Percentiles rank a stretch among this genome's conserved stretches.
These are phyloP conservation scores for Cephus pulcher DNA, from an alignment of 2,888 invertebrate species.

Conservation along the genomic window DNA sequence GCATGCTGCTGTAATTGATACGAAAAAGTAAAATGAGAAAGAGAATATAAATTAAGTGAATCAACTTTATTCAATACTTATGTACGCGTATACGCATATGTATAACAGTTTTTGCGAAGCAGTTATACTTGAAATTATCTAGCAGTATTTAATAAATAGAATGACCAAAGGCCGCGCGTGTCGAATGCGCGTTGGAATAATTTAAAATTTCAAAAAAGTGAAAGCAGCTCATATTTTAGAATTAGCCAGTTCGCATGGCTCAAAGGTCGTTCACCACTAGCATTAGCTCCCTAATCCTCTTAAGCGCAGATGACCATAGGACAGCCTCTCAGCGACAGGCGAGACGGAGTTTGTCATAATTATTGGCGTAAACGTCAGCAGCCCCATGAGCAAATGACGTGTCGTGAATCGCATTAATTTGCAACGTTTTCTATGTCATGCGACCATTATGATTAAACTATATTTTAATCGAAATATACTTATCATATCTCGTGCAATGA, in stretches of 20 bases:
- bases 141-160: background rate
- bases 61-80: background rate
- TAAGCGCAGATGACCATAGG: conserved; percentile 29
- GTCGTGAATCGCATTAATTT: background rate
- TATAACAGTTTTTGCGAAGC: background rate
- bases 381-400: conserved; percentile 13
- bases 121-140: background rate
- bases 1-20: background rate
- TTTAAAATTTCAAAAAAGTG: background rate
- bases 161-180: background rate
- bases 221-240: conserved; percentile 1
- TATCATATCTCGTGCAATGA: background rate
- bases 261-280: background rate
- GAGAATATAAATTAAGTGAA: background rate
- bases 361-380: conserved; percentile 42
- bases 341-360: conserved; percentile 60
- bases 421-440: background rate
- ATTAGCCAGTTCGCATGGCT: background rate
- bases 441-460: background rate
- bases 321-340: conserved; percentile 38
- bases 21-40: background rate
- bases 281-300: conserved; percentile 35
- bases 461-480: background rate
- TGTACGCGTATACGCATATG: background rate
- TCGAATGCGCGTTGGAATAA: background rate